Evolutionary conservation across 1,140 invertebrate genomes (phyloP).

Genomic region (Drosophila parvula): DNA sequence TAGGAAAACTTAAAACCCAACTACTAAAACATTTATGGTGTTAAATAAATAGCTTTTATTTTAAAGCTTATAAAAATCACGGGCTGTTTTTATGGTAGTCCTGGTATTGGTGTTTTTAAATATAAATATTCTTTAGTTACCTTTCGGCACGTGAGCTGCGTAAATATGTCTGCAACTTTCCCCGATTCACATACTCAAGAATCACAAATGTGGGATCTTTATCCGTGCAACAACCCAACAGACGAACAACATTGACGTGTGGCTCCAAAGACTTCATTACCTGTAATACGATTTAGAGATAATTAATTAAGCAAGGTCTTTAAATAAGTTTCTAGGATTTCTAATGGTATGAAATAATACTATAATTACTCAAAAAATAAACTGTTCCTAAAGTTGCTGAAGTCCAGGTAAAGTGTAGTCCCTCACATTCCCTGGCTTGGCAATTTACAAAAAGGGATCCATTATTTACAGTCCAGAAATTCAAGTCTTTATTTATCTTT

Average conservation of each 20-base stretch:
- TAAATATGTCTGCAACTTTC: conserved; percentile 96
- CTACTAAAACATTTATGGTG: too few relatives aligned
- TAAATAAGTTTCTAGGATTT: too few relatives aligned
- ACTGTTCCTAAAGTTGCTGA: too few relatives aligned
- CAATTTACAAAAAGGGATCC: background rate
- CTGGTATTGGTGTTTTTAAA: background rate
- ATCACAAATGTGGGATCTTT: conserved; percentile 97
- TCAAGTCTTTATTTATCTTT: conserved; percentile 18
- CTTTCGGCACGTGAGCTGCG: conserved; percentile 91
- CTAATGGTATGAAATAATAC: background rate
- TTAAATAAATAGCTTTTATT: too few relatives aligned
- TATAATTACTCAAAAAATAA: background rate
- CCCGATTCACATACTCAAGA: conserved; percentile 95
- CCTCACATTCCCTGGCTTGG: background rate
- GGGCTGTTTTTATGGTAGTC: too few relatives aligned
- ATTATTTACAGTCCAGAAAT: conserved; percentile 2
- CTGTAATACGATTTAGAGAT: conserved; percentile 26
- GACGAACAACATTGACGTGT: conserved; percentile 94
- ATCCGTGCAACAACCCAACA: conserved; percentile 95
- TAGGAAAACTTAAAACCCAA: too few relatives aligned
- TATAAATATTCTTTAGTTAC: conserved; percentile 40
- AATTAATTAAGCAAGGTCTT: background rate
- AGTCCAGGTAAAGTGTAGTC: background rate
- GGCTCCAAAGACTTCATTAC: conserved; percentile 96
- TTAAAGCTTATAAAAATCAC: too few relatives aligned